Evolutionary conservation across 2,888 invertebrate species (phyloP).

Genomic region (Lottia scabra): DNA sequence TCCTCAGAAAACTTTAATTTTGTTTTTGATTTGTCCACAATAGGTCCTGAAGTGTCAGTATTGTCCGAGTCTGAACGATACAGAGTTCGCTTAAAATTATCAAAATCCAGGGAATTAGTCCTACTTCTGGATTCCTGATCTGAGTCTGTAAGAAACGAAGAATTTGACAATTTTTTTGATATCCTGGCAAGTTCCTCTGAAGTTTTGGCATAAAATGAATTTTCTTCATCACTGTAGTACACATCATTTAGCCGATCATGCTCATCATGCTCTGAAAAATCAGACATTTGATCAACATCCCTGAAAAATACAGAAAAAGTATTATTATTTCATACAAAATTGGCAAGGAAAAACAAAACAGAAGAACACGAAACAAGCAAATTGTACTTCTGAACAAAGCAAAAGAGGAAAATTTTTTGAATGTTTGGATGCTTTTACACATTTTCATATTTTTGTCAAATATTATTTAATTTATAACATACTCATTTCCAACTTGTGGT

Average conservation of each 20-base stretch:
- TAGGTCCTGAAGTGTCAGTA: slow-evolving; percentile 24
- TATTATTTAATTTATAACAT: background rate
- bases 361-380: background rate
- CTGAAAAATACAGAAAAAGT: slow-evolving; percentile 36
- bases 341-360: too few species aligned
- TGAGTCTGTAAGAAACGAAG: slow-evolving; percentile 35
- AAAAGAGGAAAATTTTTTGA: background rate
- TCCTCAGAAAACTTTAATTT: slow-evolving; percentile 47
- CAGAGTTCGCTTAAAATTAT: slow-evolving; percentile 26
- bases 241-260: slow-evolving; percentile 34
- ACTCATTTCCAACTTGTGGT: slow-evolving; percentile 55
- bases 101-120: slow-evolving; percentile 34
- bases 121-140: slow-evolving; percentile 12
- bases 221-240: slow-evolving; percentile 50
- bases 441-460: too few species aligned
- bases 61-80: slow-evolving; percentile 8
- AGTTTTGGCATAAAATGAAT: slow-evolving; percentile 54
- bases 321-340: background rate
- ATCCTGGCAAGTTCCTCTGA: slow-evolving; percentile 54
- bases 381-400: background rate
- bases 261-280: slow-evolving; percentile 56
- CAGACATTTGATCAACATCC: slow-evolving; percentile 61
- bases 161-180: slow-evolving; percentile 27
- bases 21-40: slow-evolving; percentile 24
- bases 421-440: background rate